Evolutionary conservation across 2,888 invertebrate species (phyloP).

Genomic region (Coremacera marginata): DNA sequence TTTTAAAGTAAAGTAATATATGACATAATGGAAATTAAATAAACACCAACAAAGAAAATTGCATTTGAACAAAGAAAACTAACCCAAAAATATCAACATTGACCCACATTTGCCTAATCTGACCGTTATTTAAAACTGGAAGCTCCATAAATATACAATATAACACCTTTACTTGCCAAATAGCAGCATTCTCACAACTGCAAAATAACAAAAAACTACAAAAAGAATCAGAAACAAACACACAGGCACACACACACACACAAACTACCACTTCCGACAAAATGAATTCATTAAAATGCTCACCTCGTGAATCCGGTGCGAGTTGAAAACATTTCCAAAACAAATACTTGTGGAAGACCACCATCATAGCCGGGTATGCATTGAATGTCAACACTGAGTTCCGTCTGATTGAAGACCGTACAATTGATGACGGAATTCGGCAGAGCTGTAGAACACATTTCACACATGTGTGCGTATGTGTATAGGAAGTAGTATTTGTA

Average conservation of each 20-base stretch:
- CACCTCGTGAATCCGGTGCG: constrained; percentile 69
- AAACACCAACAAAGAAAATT: too few relatives aligned
- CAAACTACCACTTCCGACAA: not conserved
- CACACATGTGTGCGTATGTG: constrained; percentile 17
- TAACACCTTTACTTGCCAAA: too few relatives aligned
- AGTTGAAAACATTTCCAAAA: constrained; percentile 79
- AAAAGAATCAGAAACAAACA: not conserved
- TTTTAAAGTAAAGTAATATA: too few relatives aligned
- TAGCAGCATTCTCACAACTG: not conserved
- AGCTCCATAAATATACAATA: not conserved
- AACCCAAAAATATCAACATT: too few relatives aligned
- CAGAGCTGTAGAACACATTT: constrained; percentile 73
- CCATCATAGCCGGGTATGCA: constrained; percentile 90
- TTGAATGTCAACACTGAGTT: constrained; percentile 83
- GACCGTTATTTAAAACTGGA: too few relatives aligned
- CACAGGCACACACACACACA: not conserved
- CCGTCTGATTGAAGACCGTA: constrained; percentile 86
- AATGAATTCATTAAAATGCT: constrained; percentile 60
- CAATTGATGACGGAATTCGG: constrained; percentile 90
- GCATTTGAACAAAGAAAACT: too few relatives aligned
- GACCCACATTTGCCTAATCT: too few relatives aligned
- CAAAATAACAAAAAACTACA: not conserved
- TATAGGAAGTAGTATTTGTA: constrained; percentile 35
- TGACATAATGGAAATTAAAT: too few relatives aligned
- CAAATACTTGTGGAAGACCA: constrained; percentile 87